Evolutionary conservation across 2,888 invertebrate genomes (phyloP), one percentile per base, ranked within the genome.

Genomic region (Schrankia costaestrigalis): DNA sequence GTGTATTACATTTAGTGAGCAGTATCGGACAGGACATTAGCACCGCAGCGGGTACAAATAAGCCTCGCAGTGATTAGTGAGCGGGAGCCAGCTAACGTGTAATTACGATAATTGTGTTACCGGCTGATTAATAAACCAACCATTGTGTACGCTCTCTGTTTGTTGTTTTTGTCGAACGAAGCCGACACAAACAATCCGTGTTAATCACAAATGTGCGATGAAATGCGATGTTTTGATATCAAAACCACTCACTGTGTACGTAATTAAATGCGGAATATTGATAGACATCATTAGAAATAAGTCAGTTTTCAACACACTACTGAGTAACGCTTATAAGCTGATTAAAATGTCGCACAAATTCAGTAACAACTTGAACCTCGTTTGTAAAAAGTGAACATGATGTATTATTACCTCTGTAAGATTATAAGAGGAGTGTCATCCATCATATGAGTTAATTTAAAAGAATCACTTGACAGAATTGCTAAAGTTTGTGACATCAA

Each of bases 81-180:
- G 28, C 32, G 35, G 26, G 27, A 33, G 37, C 13, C n/a, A 27
- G 32, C 39, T 31, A 36, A 41, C 39, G 31, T 27, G 35, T 46
- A 45, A 48, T 56, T 33, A 43, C 26, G 36, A 42, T 48, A 47
- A 56, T 46, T 46, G 41, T 36, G 41, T 51, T 48, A 43, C 33
- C 30, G 33, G 12, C 28, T 56, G 53, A 53, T 56, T 42, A 56
- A 50, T 56, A 46, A 47, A 56, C 41, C 43, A 35, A 41, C 42
- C 31, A 41, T 39, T 48, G 43, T 42, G 42, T 44, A 13, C 36
- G 26, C 29, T 17, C 30, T 27, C 17, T 49, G 53, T 56, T 56
- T 52, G 49, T 47, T 56, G 50, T 53, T 56, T 47, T 56, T 31
- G 25, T n/a, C n/a, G n/a, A n/a, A n/a, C n/a, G n/a, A 13, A 25